Evolutionary conservation across 1,140 invertebrate genomes (phyloP), one percentile per base, ranked within the genome.

Genomic region (Zaprionus capensis): DNA sequence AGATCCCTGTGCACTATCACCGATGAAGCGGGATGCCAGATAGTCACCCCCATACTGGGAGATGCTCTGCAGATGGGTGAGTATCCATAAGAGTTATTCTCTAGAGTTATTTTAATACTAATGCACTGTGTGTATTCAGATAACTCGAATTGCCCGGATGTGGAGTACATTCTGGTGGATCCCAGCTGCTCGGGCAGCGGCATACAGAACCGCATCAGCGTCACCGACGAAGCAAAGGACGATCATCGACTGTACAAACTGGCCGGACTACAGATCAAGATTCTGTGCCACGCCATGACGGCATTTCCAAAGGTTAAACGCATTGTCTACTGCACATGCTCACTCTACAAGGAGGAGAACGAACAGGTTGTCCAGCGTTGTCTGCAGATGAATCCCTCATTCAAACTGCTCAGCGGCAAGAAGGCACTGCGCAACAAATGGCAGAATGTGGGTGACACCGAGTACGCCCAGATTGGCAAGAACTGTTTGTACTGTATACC

Each of bases 101-200:
- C n/a, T 6, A 44, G 5, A 44, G 41, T 17, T 44, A 14, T 15
- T 62, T 12, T 12, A 41, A 22, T 2, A 9, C 3, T 31, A 34
- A 14, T 57, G 1, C 0, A 7, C 7, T 17, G 1, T 15, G 9
- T 24, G 5, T 26, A 3, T 69, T 6, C 26, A 92, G 91, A 79
- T 76, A 46, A 51, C 1, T 28, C 49, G 0, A 93, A 95, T 15
- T 96, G 94, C 91, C 94, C 95, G 24, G 93, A 96, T 87, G 96
- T 99, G 0, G 95, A 98, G 92, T 98, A 98, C 86, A 96, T 99
- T 78, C 93, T 99, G 22, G 95, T 99, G 1, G 99, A 99, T 94
- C 98, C 98, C 5, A 98, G 97, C 69, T 99, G 98, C 93, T 98
- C 97, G 71, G 98, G 98, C 44, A 98, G 97, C 93, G 99, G 99